Evolutionary conservation across 2,888 invertebrate species (phyloP).

Genomic region (Bhutanitis thaidina): DNA sequence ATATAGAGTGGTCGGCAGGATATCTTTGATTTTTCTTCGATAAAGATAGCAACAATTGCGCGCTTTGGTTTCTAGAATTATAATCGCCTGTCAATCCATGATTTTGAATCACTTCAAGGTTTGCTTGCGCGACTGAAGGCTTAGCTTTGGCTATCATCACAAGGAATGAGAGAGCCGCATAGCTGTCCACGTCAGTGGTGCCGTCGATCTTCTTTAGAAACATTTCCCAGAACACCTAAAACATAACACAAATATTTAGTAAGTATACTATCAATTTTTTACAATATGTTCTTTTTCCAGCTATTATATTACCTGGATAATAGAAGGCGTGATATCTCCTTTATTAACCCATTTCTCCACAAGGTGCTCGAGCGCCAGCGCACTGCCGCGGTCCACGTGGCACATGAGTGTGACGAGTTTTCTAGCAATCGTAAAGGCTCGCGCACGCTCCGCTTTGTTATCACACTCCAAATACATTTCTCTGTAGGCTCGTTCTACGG

Average conservation of each 20-base stretch:
- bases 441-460: constrained; percentile 66
- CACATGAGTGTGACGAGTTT: constrained; percentile 47
- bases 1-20: constrained; percentile 56
- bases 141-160: constrained; percentile 85
- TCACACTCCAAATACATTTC: constrained; percentile 83
- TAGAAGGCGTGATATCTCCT: constrained; percentile 61
- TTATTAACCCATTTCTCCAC: constrained; percentile 63
- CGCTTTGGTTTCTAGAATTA: constrained; percentile 52
- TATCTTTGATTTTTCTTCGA: constrained; percentile 60
- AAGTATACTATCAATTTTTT: too few species aligned
- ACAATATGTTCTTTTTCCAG: too few species aligned
- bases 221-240: constrained; percentile 90
- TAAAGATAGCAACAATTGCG: constrained; percentile 55
- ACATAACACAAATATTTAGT: background rate
- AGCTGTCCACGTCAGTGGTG: constrained; percentile 84
- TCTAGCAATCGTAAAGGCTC: constrained; percentile 53
- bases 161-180: constrained; percentile 86
- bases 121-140: constrained; percentile 81
- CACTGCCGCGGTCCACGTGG: constrained; percentile 59
- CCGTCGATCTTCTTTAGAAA: constrained; percentile 87
- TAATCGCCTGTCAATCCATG: constrained; percentile 83
- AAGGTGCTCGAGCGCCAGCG: constrained; percentile 64
- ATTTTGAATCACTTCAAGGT: constrained; percentile 85
- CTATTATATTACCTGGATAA: constrained; percentile 58
- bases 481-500: constrained; percentile 88